These are phyloP conservation scores for Chrysopa pallens DNA, from an alignment of 1,140 invertebrate genomes.

Conservation along the genomic window DNA sequence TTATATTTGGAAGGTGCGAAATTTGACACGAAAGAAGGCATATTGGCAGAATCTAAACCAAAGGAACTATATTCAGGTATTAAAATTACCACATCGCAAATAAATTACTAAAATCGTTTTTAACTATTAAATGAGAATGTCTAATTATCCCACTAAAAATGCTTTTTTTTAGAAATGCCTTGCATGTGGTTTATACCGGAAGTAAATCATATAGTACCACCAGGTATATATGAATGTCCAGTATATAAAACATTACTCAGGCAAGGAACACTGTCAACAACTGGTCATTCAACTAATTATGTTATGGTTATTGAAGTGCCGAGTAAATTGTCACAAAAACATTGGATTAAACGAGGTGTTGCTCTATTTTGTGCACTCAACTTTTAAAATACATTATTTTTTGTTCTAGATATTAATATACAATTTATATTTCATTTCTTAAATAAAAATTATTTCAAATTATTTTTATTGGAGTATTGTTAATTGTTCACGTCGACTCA, in stretches of 20 bases:
- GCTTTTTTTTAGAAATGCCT: constrained; percentile 34
- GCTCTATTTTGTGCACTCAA: constrained; percentile 58
- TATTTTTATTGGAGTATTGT: too few relatives aligned
- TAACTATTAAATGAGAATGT: not conserved
- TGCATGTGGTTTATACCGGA: constrained; percentile 40
- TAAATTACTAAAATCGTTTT: too few relatives aligned
- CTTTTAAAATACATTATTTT: constrained; percentile 28
- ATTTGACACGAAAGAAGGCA: constrained; percentile 33
- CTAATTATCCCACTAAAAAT: not conserved
- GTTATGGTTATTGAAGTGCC: constrained; percentile 51
- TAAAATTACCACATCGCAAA: too few relatives aligned
- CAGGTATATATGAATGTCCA: constrained; percentile 43
- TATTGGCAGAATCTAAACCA: constrained; percentile 36
- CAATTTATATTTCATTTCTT: too few relatives aligned
- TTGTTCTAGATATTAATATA: too few relatives aligned
- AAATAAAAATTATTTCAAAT: too few relatives aligned
- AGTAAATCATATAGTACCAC: constrained; percentile 24
- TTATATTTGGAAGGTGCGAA: constrained; percentile 55
- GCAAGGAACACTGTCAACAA: constrained; percentile 51
- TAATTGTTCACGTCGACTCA: too few relatives aligned
- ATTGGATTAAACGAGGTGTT: constrained; percentile 65
- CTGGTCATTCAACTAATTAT: constrained; percentile 67
- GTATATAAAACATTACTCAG: constrained; percentile 56
- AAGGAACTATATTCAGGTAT: constrained; percentile 44
- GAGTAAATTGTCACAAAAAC: constrained; percentile 33